Evolutionary conservation across 2,797 vertebrate genomes (phyloP), one percentile per base, ranked within the genome.

Genomic region (Poeciliopsis infans): DNA sequence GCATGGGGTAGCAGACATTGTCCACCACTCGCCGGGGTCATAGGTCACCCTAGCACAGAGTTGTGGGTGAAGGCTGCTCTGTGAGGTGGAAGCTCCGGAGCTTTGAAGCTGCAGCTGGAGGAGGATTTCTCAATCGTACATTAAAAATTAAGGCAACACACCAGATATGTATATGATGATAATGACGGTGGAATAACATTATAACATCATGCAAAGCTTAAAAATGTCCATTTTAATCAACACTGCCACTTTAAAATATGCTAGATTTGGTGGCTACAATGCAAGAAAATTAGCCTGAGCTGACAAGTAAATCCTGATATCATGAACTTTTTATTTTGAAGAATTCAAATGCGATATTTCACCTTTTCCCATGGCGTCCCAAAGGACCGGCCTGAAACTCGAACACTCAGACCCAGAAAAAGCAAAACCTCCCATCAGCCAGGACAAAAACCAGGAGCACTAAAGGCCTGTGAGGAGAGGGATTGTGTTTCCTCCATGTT

Each of bases 401-500:
- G 47, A 74, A 72, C 77, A 45, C 3, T 13, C 73, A 59, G 41
- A 78, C 25, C 39, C 41, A 61, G 53, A 70, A 74, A 16, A 12
- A 78, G 16, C 23, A n/a, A 64, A 36, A 39, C 15, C 45, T 72
- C 10, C 36, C 73, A 36, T 79, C 25, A 66, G 28, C 43, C 25
- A 66, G 55, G 25, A 61, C 45, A 47, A 73, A 75, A 80, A 12
- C 28, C 36, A 1, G 49, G 2, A 45, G 77, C 0, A 0, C 7
- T 47, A 41, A 25, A 28, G 41, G 15, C 18, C 23, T 76, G 57
- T 39, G 46, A 75, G n/a, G 78, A 49, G 6, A 41, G n/a, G 43
- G 66, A 46, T 28, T 66, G 15, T 74, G 2, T 74, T 80, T 59
- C 76, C 43, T 78, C 53, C 43, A 64, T 31, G 11, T 16, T 47